These are phyloP conservation scores for Synanthedon andrenaeformis DNA, from an alignment of 2,888 invertebrate species.

Conservation along the genomic window DNA sequence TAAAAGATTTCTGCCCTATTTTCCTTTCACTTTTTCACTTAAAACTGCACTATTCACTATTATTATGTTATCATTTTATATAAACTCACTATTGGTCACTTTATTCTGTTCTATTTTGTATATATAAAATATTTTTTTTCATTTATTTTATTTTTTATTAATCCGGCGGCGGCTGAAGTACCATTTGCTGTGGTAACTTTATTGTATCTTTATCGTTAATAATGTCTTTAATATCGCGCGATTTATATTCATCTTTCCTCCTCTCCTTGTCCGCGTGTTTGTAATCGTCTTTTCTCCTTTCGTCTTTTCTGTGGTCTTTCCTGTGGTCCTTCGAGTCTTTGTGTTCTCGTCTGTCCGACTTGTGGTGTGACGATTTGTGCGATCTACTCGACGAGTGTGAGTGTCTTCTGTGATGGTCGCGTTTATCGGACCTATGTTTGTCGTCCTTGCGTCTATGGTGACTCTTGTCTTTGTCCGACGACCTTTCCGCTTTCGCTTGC, in stretches of 20 bases:
- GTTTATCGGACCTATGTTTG: conserved; percentile 21
- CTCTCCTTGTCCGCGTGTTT: conserved; percentile 20
- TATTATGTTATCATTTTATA: too few species aligned
- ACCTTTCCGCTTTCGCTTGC: conserved; percentile 7
- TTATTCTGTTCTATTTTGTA: too few species aligned
- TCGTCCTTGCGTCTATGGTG: conserved; percentile 40
- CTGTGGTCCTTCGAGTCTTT: conserved; percentile 30
- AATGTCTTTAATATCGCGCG: conserved; percentile 1
- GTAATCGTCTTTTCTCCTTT: conserved; percentile 26
- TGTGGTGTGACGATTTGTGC: conserved; percentile 42
- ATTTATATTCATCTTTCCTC: conserved; percentile 5
- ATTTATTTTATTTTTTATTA: conserved; percentile 15
- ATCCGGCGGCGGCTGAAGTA: conserved; percentile 44
- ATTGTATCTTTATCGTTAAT: conserved; percentile 15
- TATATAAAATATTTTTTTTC: too few species aligned
- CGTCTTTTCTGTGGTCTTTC: conserved; percentile 37
- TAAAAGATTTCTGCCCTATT: too few species aligned
- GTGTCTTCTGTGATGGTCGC: conserved; percentile 43
- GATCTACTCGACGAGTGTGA: conserved; percentile 49
- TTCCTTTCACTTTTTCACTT: too few species aligned
- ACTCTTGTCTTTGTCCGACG: conserved; percentile 18
- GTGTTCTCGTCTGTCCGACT: conserved; percentile 30
- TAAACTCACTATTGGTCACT: too few species aligned
- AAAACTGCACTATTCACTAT: too few species aligned
- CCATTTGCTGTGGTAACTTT: conserved; percentile 35